Base-by-base conservation (phyloP, 2,888 invertebrate genomes). In the Drosophila melanosoma region DNA sequence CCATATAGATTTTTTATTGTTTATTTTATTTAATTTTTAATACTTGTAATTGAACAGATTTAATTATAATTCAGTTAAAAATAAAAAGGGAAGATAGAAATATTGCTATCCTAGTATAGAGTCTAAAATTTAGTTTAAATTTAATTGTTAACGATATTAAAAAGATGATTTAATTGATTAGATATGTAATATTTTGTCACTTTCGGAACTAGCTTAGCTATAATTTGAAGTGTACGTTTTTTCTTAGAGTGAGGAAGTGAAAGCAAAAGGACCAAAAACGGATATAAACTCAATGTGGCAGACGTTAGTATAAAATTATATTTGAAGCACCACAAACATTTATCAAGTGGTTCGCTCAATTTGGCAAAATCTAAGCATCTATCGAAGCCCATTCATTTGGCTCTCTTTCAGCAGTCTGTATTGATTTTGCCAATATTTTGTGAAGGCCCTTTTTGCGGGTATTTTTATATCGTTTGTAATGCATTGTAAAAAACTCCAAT, bases 271-370 rank as follows among this genome's bases (percentile, higher is more conserved):
- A 36, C 36, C 17, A 36, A 53, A 36, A 12, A 29, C 17, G 7
- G 33, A 42, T 67, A 57, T 62, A 70, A 56, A 54, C 36, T 20
- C 11, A 17, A 38, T 26, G 12, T 59, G 62, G 58, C 38, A 58
- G 61, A 71, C 68, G 71, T 57, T 71, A 62, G 76, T 80, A 81
- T 69, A 66, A 67, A 80, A 76, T 76, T 69, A 40, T 69, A 63
- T 79, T 72, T 66, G 72, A 76, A 63, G 81, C 66, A 72, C 66
- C 67, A 62, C 66, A 70, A 74, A 60, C 77, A 83, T 77, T 82
- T 81, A 83, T 74, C 72, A 87, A 74, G 78, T 70, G 72, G 74
- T 76, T 81, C 81, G 73, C 81, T 77, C 79, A 81, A 79, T 79
- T 79, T 79, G 69, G 60, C 64, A 79, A 76, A 76, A 73, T 81